These are phyloP conservation scores for Clepsis dumicolana DNA, from an alignment of 2,888 invertebrate genomes.

Conservation along the genomic window DNA sequence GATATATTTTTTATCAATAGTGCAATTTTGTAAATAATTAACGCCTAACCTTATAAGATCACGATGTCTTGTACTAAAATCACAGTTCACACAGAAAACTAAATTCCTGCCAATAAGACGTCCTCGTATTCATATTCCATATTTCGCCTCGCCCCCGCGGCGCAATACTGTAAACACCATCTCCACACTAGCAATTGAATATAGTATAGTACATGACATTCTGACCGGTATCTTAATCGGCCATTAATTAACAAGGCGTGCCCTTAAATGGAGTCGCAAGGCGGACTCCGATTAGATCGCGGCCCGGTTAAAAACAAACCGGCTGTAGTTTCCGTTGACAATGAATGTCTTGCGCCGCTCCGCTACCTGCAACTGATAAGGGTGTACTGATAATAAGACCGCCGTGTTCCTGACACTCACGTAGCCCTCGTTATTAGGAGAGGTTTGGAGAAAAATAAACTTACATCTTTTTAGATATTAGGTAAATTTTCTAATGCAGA, in stretches of 20 bases:
- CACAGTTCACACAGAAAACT: not conserved
- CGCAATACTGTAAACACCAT: not conserved
- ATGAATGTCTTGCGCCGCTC: slow-evolving; percentile 19
- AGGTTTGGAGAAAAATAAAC: not conserved
- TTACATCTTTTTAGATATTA: too few species aligned
- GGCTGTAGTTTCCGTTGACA: slow-evolving; percentile 22
- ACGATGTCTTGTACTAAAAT: too few species aligned
- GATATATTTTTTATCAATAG: not conserved
- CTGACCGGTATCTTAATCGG: slow-evolving; percentile 31
- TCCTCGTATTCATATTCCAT: not conserved
- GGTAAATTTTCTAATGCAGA: too few species aligned
- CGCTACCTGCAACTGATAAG: slow-evolving; percentile 11
- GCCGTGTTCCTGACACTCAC: not conserved
- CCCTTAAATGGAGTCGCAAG: slow-evolving; percentile 36
- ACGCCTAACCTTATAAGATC: too few species aligned
- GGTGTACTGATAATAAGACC: slow-evolving; percentile 8
- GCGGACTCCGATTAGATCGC: slow-evolving; percentile 21
- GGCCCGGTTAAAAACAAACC: slow-evolving; percentile 20
- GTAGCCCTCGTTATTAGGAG: not conserved
- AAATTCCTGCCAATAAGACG: not conserved
- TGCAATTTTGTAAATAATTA: too few species aligned
- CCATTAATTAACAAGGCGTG: slow-evolving; percentile 39
- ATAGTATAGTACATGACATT: slow-evolving; percentile 18
- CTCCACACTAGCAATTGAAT: slow-evolving; percentile 12
- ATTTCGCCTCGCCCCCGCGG: not conserved